Evolutionary conservation across 2,797 vertebrate species (phyloP).

Genomic region (Anisognathus igniventris): DNA sequence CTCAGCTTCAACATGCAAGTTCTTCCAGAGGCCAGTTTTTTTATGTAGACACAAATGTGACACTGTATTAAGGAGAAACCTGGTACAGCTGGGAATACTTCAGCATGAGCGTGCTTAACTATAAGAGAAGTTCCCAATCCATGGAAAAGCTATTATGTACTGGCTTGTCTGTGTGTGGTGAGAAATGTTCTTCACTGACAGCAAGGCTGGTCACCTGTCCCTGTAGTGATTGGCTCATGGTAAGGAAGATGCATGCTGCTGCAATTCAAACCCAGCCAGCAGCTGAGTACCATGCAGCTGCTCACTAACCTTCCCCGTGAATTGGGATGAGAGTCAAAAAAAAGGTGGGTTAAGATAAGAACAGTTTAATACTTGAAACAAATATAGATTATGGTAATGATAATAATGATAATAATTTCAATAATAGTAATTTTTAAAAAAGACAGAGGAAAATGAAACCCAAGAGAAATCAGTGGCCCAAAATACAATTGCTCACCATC

Average conservation of each 20-base stretch:
- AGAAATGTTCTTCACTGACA: background rate
- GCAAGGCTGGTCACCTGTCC: background rate
- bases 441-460: background rate
- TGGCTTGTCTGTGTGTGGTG: background rate
- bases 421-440: background rate
- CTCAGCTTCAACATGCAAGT: background rate
- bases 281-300: background rate
- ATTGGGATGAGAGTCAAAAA: background rate
- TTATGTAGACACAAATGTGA: background rate
- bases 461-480: background rate
- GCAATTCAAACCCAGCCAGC: background rate
- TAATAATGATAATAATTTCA: background rate
- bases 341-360: background rate
- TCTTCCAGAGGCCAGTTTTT: background rate
- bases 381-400: background rate
- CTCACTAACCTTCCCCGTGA: background rate
- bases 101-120: background rate
- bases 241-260: background rate
- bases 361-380: background rate
- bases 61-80: background rate
- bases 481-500: background rate
- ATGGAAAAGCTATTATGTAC: background rate
- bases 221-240: background rate
- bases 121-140: background rate
- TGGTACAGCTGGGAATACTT: background rate